phyloP scores from a whole-genome alignment of 2,113 vertebrate species.

The Crotalus viridis region DNA sequence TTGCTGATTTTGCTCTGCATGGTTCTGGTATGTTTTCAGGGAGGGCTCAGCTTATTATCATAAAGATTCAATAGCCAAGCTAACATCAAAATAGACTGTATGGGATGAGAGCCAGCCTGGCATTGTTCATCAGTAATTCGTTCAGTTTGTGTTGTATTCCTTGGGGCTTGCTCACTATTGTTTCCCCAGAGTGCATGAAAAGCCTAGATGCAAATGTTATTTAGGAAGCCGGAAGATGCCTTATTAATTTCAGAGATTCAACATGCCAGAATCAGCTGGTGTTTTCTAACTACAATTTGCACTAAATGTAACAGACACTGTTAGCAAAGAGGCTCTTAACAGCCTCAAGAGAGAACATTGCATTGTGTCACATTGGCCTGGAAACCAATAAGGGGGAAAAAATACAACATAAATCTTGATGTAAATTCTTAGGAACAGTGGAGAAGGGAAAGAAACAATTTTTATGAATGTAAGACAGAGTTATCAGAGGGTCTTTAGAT shows the following conservation, averaged over 20 bases:
- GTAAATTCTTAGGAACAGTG: background rate
- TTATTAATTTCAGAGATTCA: slow-evolving; percentile 14
- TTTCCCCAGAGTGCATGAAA: slow-evolving; percentile 9
- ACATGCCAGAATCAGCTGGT: slow-evolving; percentile 4
- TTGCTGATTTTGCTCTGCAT: slow-evolving; percentile 64
- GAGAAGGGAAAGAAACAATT: background rate
- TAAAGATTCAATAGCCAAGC: slow-evolving; percentile 60
- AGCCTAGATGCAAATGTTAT: slow-evolving; percentile 15
- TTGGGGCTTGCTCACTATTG: background rate
- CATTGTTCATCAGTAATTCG: slow-evolving; percentile 31
- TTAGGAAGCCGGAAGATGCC: slow-evolving; percentile 32
- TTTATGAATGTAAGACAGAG: background rate
- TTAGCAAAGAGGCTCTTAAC: slow-evolving; percentile 3
- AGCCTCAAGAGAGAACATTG: slow-evolving; percentile 1
- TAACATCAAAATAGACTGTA: slow-evolving; percentile 50
- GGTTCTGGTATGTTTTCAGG: slow-evolving; percentile 62
- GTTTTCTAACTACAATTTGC: background rate
- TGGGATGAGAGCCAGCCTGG: slow-evolving; percentile 29
- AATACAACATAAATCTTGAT: background rate
- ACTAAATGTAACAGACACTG: slow-evolving; percentile 3
- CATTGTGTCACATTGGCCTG: background rate
- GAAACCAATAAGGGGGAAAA: background rate
- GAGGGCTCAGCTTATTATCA: slow-evolving; percentile 61
- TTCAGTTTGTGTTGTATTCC: background rate
- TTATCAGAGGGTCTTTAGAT: background rate